phyloP scores from a whole-genome alignment of 2,113 vertebrate species.

The Anseranas semipalmata region DNA sequence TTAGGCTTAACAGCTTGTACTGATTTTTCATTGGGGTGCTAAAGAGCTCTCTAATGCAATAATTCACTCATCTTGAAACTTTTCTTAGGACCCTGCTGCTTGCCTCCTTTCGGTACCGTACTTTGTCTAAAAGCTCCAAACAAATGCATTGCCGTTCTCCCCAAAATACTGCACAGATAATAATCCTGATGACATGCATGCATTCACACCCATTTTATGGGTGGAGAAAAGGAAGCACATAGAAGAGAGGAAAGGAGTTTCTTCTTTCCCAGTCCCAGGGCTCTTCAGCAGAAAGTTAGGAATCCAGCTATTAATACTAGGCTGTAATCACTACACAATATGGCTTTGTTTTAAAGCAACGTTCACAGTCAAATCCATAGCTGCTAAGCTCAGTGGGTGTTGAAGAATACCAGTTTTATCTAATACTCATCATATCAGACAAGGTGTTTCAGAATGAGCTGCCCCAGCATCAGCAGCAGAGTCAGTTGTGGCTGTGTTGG shows the following conservation, averaged over 20 bases:
- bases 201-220: background rate
- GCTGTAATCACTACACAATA: background rate
- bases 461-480: background rate
- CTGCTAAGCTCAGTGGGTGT: background rate
- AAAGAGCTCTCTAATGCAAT: background rate
- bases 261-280: background rate
- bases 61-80: background rate
- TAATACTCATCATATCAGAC: background rate
- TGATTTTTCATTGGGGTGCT: background rate
- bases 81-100: background rate
- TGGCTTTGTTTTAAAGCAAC: background rate
- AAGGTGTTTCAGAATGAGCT: background rate
- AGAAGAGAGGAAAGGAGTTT: background rate
- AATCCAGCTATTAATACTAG: background rate
- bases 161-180: background rate
- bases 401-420: background rate
- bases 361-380: background rate
- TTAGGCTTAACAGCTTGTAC: background rate
- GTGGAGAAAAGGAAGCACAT: background rate
- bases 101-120: background rate
- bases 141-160: background rate
- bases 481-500: rapidly evolving
- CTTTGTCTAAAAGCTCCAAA: background rate
- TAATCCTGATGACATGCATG: rapidly evolving
- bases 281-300: background rate